Conservation (phyloP, 2,797 vertebrate genomes). For the Oryzias dopingdopingensis region DNA sequence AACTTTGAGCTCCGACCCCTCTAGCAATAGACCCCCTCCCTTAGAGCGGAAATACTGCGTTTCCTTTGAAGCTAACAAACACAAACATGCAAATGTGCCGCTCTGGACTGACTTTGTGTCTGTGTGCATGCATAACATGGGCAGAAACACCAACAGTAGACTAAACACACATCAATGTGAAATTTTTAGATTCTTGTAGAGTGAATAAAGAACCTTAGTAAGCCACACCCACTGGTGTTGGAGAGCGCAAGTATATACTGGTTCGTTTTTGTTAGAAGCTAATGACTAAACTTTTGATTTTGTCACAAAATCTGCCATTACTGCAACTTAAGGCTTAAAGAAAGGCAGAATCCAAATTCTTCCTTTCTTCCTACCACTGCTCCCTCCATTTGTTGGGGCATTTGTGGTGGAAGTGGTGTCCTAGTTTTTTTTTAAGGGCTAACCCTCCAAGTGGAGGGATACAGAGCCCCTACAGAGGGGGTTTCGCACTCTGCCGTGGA, state of each 20-base stretch:
- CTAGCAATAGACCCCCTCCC: constrained; percentile 32
- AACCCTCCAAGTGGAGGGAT: too few relatives aligned
- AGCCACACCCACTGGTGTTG: constrained; percentile 3
- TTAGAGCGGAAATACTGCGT: constrained; percentile 58
- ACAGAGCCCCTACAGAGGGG: too few relatives aligned
- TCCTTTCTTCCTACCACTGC: too few relatives aligned
- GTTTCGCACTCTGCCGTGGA: too few relatives aligned
- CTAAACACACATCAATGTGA: constrained; percentile 17
- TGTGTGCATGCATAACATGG: constrained; percentile 26
- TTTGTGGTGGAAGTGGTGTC: too few relatives aligned
- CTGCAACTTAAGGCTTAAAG: constrained; percentile 28
- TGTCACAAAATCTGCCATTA: constrained; percentile 23
- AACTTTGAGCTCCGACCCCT: constrained; percentile 55
- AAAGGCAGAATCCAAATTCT: too few relatives aligned
- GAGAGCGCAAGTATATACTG: constrained; percentile 14
- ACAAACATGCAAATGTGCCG: constrained; percentile 31
- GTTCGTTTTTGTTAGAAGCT: constrained; percentile 41
- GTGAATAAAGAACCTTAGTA: constrained; percentile 11
- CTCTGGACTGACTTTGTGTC: constrained; percentile 1
- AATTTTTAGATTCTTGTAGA: constrained; percentile 4
- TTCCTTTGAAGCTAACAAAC: constrained; percentile 33
- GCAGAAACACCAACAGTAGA: constrained; percentile 19
- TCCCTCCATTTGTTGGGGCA: too few relatives aligned
- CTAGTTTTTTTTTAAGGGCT: too few relatives aligned
- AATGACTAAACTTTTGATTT: constrained; percentile 61